Conservation (phyloP, 2,797 vertebrate species). For the Eulemur albifrons region DNA sequence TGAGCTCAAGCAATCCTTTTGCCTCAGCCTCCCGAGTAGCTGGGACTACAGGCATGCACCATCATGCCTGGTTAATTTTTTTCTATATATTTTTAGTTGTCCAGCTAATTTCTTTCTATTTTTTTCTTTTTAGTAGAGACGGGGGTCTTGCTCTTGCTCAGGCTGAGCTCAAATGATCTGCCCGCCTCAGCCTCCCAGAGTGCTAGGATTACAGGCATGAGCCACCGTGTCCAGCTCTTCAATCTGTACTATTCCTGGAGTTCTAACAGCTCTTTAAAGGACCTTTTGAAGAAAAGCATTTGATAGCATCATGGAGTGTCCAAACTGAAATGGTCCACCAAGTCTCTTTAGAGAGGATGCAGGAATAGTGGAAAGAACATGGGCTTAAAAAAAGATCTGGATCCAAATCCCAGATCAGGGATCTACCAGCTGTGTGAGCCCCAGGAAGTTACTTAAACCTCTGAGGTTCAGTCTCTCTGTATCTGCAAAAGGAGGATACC, state of each 20-base stretch:
- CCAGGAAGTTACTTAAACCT: background rate
- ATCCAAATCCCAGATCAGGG: background rate
- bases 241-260: background rate
- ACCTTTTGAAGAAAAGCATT: background rate
- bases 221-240: background rate
- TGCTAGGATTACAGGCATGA: no score
- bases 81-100: no score
- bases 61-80: no score
- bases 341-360: background rate
- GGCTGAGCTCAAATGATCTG: no score
- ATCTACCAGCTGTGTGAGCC: background rate
- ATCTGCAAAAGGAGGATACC: background rate
- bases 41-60: no score
- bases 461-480: background rate
- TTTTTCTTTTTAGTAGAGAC: no score
- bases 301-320: background rate
- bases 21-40: no score
- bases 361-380: background rate
- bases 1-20: no score
- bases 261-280: constrained; percentile 10
- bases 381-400: background rate
- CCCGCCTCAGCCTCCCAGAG: no score
- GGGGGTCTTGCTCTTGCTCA: no score
- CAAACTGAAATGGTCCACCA: background rate
- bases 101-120: no score